Conservation (phyloP, 1,140 invertebrate species). For the Apis dorsata region DNA sequence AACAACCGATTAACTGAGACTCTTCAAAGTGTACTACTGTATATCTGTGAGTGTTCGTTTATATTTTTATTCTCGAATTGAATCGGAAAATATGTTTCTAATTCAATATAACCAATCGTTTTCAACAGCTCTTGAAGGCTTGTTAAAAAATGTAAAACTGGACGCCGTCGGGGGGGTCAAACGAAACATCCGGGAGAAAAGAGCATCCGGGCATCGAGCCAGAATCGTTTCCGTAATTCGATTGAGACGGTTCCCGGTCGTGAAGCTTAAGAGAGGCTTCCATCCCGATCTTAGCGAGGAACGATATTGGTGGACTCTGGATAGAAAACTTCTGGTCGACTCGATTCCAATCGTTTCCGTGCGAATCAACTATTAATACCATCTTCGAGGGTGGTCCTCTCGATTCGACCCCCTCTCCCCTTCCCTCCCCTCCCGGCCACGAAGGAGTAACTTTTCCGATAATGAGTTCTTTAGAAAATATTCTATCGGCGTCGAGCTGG, state of each 20-base stretch:
- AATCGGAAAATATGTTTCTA: background rate
- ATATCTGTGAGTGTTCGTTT: too few relatives aligned
- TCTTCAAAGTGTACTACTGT: too few relatives aligned
- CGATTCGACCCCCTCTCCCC: slow-evolving; percentile 2
- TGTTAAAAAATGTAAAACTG: background rate
- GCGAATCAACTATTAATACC: slow-evolving; percentile 64
- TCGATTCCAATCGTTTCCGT: slow-evolving; percentile 51
- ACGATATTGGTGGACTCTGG: slow-evolving; percentile 10
- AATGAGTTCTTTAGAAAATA: slow-evolving; percentile 69
- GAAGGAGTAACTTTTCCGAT: slow-evolving; percentile 56
- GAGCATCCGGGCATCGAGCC: slow-evolving; percentile 18
- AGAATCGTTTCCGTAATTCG: slow-evolving; percentile 49
- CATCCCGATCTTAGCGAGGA: background rate
- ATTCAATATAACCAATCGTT: background rate
- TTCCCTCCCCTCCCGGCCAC: background rate
- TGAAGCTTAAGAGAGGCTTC: slow-evolving; percentile 8
- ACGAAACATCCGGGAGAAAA: background rate
- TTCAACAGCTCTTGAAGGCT: background rate
- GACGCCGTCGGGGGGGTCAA: background rate
- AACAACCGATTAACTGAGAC: too few relatives aligned
- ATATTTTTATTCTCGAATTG: background rate
- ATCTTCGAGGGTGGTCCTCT: background rate
- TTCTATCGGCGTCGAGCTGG: slow-evolving; percentile 65
- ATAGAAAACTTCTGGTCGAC: slow-evolving; percentile 56
- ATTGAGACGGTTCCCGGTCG: slow-evolving; percentile 43